Base-by-base conservation (phyloP, 2,113 vertebrate species). In the Apodemus sylvaticus region DNA sequence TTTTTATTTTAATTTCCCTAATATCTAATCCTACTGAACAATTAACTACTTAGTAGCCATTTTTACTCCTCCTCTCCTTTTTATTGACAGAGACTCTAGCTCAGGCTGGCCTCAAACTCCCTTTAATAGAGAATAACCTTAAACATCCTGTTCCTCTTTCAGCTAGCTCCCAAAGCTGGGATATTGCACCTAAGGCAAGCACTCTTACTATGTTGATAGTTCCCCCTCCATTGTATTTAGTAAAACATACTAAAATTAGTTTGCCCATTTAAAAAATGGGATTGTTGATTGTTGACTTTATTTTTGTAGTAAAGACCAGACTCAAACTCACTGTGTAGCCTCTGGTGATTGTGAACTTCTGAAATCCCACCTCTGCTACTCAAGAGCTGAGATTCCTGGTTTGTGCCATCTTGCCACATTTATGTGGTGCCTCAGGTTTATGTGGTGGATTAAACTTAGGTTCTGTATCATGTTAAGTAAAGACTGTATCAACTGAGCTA, bases 271-370 rank as follows among this genome's bases (percentile, higher is more conserved):
- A 71, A 53, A 31, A 51, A 91, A 82, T 39, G 74, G 19, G 22
- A 76, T 74, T 88, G 1, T 88, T 95, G 79, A 91, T 19, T 96
- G 93, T 87, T 93, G 89, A 89, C 14, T 58, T 64, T 42, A 31
- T 26, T 55, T 66, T 45, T 66, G 60, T 45, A 66, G 60, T 12
- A 36, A 31, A 86, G 42, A 51, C 11, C 9, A 20, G 66, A 12
- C 20, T 87, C 12, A 71, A 17, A 87, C 45, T 68, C 5, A 10
- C 8, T 86, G 13, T 86, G 34, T 87, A 87, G 31, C 45, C 0
- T 8, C 13, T 3, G 31, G 48, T 70, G 45, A 34, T 36, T 51
- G 34, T 53, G 12, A 26, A 70, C 68, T 51, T n/a, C 29, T 68
- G 85, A 70, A 70, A 51, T 53, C 6, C 11, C 53, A 66, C 48